Conservation (phyloP, 2,888 invertebrate genomes). For the Omphaloscelis lunosa region DNA sequence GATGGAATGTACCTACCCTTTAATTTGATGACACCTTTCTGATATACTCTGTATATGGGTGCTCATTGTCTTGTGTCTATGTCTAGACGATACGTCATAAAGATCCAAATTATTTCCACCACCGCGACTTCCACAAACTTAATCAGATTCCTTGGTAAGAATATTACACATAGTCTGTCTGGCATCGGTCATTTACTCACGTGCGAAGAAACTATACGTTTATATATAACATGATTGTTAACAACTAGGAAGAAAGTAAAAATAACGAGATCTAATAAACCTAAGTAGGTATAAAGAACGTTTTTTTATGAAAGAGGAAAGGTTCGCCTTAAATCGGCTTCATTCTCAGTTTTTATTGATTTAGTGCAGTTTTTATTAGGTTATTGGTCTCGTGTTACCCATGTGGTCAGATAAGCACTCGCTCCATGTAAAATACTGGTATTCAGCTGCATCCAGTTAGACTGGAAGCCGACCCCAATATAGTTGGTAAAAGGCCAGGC, state of each 20-base stretch:
- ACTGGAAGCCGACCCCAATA: too few relatives aligned
- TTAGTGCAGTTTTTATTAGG: neutral
- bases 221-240: slow-evolving; percentile 13
- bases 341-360: neutral
- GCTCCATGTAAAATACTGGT: too few relatives aligned
- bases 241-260: slow-evolving; percentile 27
- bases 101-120: slow-evolving; percentile 2
- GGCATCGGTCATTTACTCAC: slow-evolving; percentile 46
- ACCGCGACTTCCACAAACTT: slow-evolving; percentile 6
- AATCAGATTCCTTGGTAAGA: slow-evolving; percentile 19
- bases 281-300: neutral
- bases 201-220: slow-evolving; percentile 38
- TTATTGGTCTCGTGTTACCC: too few relatives aligned
- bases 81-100: slow-evolving; percentile 33
- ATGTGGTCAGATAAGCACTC: too few relatives aligned
- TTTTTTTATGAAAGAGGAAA: neutral
- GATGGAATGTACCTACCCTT: too few relatives aligned
- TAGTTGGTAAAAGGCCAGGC: too few relatives aligned
- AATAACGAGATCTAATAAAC: slow-evolving; percentile 16
- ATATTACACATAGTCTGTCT: slow-evolving; percentile 23
- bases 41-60: too few relatives aligned
- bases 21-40: too few relatives aligned
- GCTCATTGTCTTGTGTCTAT: neutral
- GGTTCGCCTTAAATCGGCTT: neutral
- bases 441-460: too few relatives aligned